phyloP scores from a whole-genome alignment of 2,888 invertebrate species.

The Xanthorhoe spadicearia region DNA sequence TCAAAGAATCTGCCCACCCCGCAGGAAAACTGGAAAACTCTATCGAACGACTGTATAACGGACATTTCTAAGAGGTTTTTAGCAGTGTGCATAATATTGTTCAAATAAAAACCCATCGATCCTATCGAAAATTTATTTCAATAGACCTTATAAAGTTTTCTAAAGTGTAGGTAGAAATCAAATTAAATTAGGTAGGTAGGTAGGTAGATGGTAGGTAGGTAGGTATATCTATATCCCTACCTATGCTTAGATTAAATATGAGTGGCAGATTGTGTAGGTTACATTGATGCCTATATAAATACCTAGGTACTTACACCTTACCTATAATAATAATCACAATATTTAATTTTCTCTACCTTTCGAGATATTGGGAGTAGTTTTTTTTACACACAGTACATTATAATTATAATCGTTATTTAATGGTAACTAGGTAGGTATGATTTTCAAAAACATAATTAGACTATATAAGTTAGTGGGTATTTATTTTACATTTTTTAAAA shows the following conservation, averaged over 20 bases:
- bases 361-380: too few species aligned
- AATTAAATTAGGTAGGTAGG: neutral
- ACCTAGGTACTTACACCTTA: neutral
- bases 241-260: neutral
- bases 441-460: neutral
- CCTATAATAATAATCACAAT: neutral
- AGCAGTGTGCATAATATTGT: too few species aligned
- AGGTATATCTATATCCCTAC: too few species aligned
- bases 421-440: conserved; percentile 18
- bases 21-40: too few species aligned
- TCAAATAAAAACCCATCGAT: neutral
- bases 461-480: neutral
- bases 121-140: neutral
- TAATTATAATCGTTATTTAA: neutral
- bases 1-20: too few species aligned
- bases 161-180: neutral
- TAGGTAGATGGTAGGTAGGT: too few species aligned
- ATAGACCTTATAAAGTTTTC: neutral
- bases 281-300: neutral
- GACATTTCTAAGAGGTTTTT: too few species aligned
- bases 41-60: too few species aligned
- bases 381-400: too few species aligned
- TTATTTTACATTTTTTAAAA: conserved; percentile 44
- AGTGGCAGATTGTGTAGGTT: neutral
- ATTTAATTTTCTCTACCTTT: neutral